Conservation (phyloP, 2,888 invertebrate genomes). For the Aporophyla nigra region DNA sequence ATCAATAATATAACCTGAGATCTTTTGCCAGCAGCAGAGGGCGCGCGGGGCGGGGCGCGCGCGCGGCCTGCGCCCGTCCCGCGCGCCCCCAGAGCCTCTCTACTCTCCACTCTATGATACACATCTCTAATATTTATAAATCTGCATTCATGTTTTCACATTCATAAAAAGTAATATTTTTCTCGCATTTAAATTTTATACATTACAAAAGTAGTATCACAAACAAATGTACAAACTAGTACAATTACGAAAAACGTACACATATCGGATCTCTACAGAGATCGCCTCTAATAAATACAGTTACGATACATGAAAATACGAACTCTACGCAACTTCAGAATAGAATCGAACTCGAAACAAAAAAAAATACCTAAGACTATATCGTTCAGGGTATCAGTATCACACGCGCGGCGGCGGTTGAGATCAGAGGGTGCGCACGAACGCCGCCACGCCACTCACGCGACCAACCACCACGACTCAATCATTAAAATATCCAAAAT, state of each 20-base stretch:
- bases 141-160: conserved; percentile 86
- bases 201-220: conserved; percentile 92
- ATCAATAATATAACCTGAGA: conserved; percentile 90
- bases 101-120: conserved; percentile 77
- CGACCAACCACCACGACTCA: conserved; percentile 74
- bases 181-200: conserved; percentile 87
- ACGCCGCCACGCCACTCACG: conserved; percentile 83
- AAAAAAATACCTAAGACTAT: conserved; percentile 89
- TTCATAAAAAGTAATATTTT: conserved; percentile 88
- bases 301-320: conserved; percentile 87
- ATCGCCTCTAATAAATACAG: conserved; percentile 89
- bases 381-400: conserved; percentile 87
- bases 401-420: conserved; percentile 88
- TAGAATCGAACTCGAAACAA: conserved; percentile 90
- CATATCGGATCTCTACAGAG: conserved; percentile 80
- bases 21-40: conserved; percentile 84
- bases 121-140: conserved; percentile 80
- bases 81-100: conserved; percentile 78
- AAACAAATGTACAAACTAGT: conserved; percentile 91
- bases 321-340: conserved; percentile 89
- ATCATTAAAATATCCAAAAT: conserved; percentile 79
- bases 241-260: conserved; percentile 89
- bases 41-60: conserved; percentile 65
- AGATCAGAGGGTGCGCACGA: conserved; percentile 85
- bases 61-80: conserved; percentile 64